phyloP scores from a whole-genome alignment of 2,888 invertebrate species.

The Euplagia quadripunctaria region DNA sequence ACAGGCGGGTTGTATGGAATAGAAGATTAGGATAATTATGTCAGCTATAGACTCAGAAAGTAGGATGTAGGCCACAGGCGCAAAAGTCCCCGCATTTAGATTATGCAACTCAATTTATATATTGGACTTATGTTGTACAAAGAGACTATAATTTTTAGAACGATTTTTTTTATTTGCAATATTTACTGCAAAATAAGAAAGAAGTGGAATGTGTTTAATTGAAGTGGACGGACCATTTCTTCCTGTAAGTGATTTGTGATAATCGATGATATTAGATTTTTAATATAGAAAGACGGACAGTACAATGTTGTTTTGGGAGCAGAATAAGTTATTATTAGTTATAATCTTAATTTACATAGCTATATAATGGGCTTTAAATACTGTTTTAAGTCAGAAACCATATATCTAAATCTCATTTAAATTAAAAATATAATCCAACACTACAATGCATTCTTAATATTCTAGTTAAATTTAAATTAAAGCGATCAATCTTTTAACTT shows the following conservation, averaged over 20 bases:
- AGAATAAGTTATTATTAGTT: too few species aligned
- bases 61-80: not conserved
- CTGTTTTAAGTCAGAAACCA: too few species aligned
- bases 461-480: constrained; percentile 73
- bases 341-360: too few species aligned
- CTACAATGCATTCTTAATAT: constrained; percentile 74
- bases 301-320: too few species aligned
- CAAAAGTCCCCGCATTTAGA: not conserved
- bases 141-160: not conserved
- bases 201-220: constrained; percentile 1
- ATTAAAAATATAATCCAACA: constrained; percentile 69
- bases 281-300: not conserved
- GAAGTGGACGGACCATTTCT: constrained; percentile 18
- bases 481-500: constrained; percentile 71
- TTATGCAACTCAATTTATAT: not conserved
- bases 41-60: not conserved
- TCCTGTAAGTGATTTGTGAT: not conserved
- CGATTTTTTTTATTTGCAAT: not conserved
- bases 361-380: too few species aligned
- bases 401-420: not conserved
- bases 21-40: not conserved
- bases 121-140: not conserved
- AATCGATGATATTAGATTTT: not conserved
- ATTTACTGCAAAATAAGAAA: not conserved
- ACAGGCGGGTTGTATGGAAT: not conserved